Evolutionary conservation across 2,797 vertebrate genomes (phyloP).

Genomic region (Hapalemur alaotrensis): DNA sequence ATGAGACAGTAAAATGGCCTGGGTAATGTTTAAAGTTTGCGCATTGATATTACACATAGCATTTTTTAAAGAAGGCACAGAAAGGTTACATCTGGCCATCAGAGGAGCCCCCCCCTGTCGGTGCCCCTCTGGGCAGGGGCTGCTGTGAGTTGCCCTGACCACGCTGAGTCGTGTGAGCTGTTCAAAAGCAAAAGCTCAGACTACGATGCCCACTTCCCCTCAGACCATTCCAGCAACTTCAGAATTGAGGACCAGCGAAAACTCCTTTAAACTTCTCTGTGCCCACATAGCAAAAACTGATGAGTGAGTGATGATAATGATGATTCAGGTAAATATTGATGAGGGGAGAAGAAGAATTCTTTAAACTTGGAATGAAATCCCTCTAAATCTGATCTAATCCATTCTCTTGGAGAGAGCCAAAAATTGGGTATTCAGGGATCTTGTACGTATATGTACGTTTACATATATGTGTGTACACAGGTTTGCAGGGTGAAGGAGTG

Average conservation of each 20-base stretch:
- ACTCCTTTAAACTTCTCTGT: conserved; percentile 25
- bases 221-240: not conserved
- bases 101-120: not conserved
- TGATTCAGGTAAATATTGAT: conserved; percentile 24
- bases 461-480: fast-evolving
- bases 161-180: not conserved
- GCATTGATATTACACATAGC: conserved; percentile 57
- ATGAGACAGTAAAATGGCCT: conserved; percentile 41
- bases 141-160: not conserved
- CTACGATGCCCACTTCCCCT: not conserved
- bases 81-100: not conserved
- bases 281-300: conserved; percentile 31
- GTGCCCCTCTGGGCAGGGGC: not conserved
- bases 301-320: not conserved
- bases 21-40: conserved; percentile 72
- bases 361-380: conserved; percentile 5
- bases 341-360: not conserved
- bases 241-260: not conserved
- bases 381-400: conserved; percentile 26
- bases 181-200: not conserved
- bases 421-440: not conserved
- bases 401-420: not conserved
- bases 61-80: not conserved
- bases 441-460: fast-evolving
- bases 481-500: too few relatives aligned